phyloP scores from a whole-genome alignment of 2,888 invertebrate species.

The Serrognathus titanus region DNA sequence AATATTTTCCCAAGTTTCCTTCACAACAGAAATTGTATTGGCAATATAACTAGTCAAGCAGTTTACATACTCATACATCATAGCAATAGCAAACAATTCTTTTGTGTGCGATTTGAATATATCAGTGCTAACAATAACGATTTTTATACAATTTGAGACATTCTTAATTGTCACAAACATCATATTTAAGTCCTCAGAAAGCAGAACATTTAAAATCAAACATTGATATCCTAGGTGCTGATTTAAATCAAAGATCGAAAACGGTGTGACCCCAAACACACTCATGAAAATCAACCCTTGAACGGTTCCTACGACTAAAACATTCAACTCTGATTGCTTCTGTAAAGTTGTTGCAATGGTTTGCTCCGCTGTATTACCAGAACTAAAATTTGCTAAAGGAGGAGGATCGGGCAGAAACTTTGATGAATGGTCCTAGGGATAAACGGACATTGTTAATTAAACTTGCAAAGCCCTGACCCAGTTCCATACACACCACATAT shows the following conservation, averaged over 20 bases:
- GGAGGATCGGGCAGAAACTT: constrained; percentile 51
- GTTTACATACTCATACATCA: constrained; percentile 64
- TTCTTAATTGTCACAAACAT: constrained; percentile 64
- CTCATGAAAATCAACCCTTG: constrained; percentile 71
- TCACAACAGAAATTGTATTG: constrained; percentile 75
- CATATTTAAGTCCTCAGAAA: constrained; percentile 68
- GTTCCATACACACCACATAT: constrained; percentile 33
- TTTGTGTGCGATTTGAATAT: constrained; percentile 63
- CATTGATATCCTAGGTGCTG: constrained; percentile 55
- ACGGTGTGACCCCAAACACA: constrained; percentile 81
- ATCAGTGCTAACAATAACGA: constrained; percentile 57
- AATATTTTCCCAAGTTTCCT: constrained; percentile 93
- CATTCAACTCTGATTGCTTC: constrained; percentile 63
- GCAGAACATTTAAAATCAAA: constrained; percentile 61
- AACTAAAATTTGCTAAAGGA: constrained; percentile 47
- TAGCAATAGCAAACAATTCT: constrained; percentile 69
- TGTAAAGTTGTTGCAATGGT: constrained; percentile 44
- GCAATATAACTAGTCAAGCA: constrained; percentile 65
- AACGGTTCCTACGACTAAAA: constrained; percentile 75
- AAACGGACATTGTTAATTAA: neutral
- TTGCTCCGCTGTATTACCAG: constrained; percentile 8
- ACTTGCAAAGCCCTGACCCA: neutral
- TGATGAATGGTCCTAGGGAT: constrained; percentile 42
- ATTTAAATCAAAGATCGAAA: constrained; percentile 65
- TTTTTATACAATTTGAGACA: constrained; percentile 50